phyloP scores from a whole-genome alignment of 2,797 vertebrate genomes.

The Simalia tracyae region DNA sequence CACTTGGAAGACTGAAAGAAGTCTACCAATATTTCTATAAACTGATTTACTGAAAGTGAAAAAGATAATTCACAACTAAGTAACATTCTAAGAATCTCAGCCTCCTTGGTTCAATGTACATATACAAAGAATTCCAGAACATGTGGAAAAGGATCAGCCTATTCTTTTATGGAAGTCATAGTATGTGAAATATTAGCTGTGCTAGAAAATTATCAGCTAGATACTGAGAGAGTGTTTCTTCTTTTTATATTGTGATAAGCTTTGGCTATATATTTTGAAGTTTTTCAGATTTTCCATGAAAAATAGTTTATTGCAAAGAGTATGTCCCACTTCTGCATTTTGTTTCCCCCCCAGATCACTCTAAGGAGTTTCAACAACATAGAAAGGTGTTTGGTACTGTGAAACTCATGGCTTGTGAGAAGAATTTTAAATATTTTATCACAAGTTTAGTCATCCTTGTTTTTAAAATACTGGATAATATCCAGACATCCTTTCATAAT shows the following conservation, averaged over 20 bases:
- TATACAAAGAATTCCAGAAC: background rate
- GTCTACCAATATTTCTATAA: background rate
- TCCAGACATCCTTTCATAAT: background rate
- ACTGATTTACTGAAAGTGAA: background rate
- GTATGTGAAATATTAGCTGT: background rate
- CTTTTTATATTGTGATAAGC: background rate
- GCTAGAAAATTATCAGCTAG: background rate
- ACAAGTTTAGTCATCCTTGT: background rate
- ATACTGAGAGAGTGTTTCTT: background rate
- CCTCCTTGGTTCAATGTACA: background rate
- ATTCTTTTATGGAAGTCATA: background rate
- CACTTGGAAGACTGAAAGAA: background rate
- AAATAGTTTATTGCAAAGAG: background rate
- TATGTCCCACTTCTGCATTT: background rate
- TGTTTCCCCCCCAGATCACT: background rate
- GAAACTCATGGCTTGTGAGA: background rate
- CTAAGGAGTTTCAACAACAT: background rate
- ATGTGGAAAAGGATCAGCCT: background rate
- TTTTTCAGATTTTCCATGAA: background rate
- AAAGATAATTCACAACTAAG: background rate
- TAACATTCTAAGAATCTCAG: background rate
- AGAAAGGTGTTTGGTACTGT: background rate
- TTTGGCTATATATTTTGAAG: background rate
- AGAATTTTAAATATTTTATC: background rate
- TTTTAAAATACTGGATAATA: background rate